Evolutionary conservation across 2,888 invertebrate genomes (phyloP), one percentile per base, ranked within the genome.

Genomic region (Scelioninae gen. 1): DNA sequence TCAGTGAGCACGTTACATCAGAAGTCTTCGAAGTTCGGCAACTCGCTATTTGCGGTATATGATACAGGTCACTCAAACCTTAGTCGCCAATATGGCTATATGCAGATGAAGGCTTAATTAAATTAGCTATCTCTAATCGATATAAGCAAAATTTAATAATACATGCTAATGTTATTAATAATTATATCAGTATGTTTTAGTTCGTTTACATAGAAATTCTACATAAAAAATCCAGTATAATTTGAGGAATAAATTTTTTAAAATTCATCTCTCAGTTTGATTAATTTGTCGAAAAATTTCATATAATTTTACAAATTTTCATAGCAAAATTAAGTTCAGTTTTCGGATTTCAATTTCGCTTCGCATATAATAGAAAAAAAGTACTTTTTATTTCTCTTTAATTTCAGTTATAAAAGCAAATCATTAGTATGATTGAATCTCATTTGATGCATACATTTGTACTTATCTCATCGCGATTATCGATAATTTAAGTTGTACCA

Each of bases 1-100:
- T 76, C 71, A 65, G 60, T 58, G n/a, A 72, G 49, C 71, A 60
- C 45, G 47, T 80, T 62, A 55, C 53, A 63, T 63, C 58, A 43
- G 38, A 75, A 66, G 68, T 60, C 68, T 68, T 68, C 77, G 15
- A 68, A 69, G 34, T 77, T 77, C 11, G 62, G 43, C 16, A 58
- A 77, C 62, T 77, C 16, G 13, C 31, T 11, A 49, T 32, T 76
- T 13, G n/a, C 6, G 38, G 11, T 34, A 13, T n/a, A 56, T 62
- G 13, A 63, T 71, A 34, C 55, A 77, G 55, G 63, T 49, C 34
- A 71, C 71, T 69, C 16, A 31, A 53, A 62, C 47, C 43, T 77
- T 38, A 69, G 31, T 47, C 9, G 32, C 7, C 51, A 15, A 53
- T 63, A 69, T 15, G n/a, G 63, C 63, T 69, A 23, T 23, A 16